These are phyloP conservation scores for Megalopta genalis DNA, from an alignment of 1,140 invertebrate species.

Conservation along the genomic window DNA sequence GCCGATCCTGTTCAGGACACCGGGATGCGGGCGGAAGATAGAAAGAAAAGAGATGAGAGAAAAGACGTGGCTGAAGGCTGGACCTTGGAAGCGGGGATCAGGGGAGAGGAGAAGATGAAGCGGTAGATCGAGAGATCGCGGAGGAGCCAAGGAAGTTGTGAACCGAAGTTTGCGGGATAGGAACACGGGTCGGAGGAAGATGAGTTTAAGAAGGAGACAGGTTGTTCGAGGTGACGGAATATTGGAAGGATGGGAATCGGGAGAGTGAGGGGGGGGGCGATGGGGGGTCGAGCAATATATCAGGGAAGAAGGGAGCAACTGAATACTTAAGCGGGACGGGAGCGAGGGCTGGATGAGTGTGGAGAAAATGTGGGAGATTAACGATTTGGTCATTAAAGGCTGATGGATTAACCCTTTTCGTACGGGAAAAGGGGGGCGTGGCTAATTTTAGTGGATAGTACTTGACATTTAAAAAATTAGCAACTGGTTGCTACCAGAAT, in stretches of 20 bases:
- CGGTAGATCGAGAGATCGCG: conserved; percentile 1
- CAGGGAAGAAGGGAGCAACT: neutral
- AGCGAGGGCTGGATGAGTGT: neutral
- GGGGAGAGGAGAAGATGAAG: neutral
- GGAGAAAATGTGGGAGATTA: neutral
- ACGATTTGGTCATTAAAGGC: conserved; percentile 2
- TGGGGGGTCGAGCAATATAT: neutral
- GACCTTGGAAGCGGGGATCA: too few relatives aligned
- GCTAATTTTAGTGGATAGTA: too few relatives aligned
- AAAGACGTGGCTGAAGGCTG: too few relatives aligned
- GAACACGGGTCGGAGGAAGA: neutral
- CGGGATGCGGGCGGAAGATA: conserved; percentile 15
- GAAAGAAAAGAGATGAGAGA: neutral
- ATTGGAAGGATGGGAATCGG: conserved; percentile 1
- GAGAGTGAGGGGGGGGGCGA: neutral
- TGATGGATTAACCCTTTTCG: neutral
- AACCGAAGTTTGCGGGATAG: neutral
- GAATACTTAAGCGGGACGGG: neutral
- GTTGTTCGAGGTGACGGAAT: conserved; percentile 12
- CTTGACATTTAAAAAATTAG: too few relatives aligned
- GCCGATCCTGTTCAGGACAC: neutral
- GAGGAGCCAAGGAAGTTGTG: conserved; percentile 1
- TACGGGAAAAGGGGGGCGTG: neutral
- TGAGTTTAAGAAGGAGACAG: conserved; percentile 28
- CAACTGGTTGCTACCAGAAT: too few relatives aligned